These are phyloP conservation scores for Chamaea fasciata DNA, from an alignment of 2,113 vertebrate species.

Conservation along the genomic window DNA sequence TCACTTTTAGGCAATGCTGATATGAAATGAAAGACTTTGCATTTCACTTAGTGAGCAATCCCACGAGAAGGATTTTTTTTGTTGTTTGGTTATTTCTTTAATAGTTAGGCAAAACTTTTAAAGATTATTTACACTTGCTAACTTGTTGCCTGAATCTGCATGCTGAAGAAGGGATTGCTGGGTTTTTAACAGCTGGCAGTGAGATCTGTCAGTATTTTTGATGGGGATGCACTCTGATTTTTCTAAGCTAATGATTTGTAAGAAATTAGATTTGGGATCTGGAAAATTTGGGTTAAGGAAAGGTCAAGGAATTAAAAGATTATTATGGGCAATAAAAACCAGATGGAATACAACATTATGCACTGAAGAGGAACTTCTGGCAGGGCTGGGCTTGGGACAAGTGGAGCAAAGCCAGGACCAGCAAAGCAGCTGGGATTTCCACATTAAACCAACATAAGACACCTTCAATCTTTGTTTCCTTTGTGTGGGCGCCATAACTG, in stretches of 20 bases:
- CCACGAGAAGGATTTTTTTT: background rate
- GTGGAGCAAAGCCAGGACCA: background rate
- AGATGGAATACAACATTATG: background rate
- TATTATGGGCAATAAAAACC: slow-evolving; percentile 14
- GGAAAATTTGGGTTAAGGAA: slow-evolving; percentile 35
- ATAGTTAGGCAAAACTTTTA: background rate
- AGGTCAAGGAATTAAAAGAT: slow-evolving; percentile 31
- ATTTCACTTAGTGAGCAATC: background rate
- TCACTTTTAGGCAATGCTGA: background rate
- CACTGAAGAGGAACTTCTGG: background rate
- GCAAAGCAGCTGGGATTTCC: background rate
- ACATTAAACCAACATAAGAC: background rate
- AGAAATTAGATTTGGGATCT: slow-evolving; percentile 43
- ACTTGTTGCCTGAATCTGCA: background rate
- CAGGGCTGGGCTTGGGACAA: background rate
- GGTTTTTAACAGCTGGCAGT: background rate
- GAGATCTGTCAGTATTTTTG: background rate
- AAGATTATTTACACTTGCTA: background rate
- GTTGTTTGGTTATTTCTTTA: background rate
- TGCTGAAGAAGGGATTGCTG: background rate
- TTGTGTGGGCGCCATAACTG: background rate
- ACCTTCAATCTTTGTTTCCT: background rate
- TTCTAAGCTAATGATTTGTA: background rate
- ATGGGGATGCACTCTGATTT: background rate
- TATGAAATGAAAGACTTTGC: background rate